Percentiles rank a stretch among this genome's conserved stretches.
phyloP scores from a whole-genome alignment of 2,797 vertebrate genomes.

The Lepilemur ruficaudatus region DNA sequence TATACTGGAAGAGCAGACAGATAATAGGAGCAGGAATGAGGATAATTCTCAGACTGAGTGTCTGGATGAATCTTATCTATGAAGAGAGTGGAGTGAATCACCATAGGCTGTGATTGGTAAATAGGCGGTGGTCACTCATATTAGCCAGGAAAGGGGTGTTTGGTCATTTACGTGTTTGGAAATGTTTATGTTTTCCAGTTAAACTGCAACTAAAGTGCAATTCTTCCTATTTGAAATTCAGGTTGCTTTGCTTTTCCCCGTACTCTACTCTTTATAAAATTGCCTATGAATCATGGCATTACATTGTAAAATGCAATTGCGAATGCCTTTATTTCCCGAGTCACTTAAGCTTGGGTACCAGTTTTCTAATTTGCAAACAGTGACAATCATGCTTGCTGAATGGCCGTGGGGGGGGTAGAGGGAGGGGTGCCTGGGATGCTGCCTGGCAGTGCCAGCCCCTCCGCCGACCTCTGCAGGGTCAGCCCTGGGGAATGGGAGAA shows the following conservation, averaged over 20 bases:
- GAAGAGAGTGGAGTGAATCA: rapidly evolving
- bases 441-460: too few species aligned
- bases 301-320: neutral
- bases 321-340: neutral
- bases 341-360: neutral
- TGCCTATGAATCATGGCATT: neutral
- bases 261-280: neutral
- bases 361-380: neutral
- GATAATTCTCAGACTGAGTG: rapidly evolving
- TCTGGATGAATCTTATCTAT: rapidly evolving
- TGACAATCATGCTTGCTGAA: too few species aligned
- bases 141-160: too few species aligned
- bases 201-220: neutral
- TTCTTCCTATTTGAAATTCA: neutral
- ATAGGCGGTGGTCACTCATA: too few species aligned
- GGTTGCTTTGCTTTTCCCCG: neutral
- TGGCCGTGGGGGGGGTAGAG: rapidly evolving
- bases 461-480: neutral
- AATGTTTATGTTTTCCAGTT: neutral
- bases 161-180: neutral
- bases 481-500: neutral
- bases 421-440: rapidly evolving
- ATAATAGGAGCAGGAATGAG: neutral
- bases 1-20: rapidly evolving
- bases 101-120: neutral